Conservation (phyloP, 2,888 invertebrate species). For the Drosophila tripunctata region DNA sequence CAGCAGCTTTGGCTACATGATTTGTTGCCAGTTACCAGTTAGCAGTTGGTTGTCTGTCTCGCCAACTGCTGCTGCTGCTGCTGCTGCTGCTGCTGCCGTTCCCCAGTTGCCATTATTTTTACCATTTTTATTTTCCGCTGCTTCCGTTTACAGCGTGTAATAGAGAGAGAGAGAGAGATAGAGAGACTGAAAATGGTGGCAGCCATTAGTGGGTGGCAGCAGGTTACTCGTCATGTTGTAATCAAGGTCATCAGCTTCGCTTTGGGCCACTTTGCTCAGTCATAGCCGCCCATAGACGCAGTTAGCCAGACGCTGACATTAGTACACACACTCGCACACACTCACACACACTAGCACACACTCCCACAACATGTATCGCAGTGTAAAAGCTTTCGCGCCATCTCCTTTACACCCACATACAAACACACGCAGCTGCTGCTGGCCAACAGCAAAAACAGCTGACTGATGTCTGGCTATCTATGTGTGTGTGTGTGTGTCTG, state of each 20-base stretch:
- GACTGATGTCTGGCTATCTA: conserved; percentile 59
- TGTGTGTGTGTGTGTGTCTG: conserved; percentile 2
- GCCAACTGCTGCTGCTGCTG: conserved; percentile 4
- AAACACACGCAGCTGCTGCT: conserved; percentile 47
- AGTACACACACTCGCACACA: conserved; percentile 45
- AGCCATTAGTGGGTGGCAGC: not conserved
- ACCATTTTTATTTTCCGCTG: conserved; percentile 70
- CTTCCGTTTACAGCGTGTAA: conserved; percentile 34
- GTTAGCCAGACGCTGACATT: conserved; percentile 75
- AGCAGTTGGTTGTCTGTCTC: conserved; percentile 37
- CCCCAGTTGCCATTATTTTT: conserved; percentile 67
- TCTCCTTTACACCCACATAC: conserved; percentile 53
- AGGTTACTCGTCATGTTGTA: conserved; percentile 61
- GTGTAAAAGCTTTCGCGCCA: conserved; percentile 60
- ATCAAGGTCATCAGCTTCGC: conserved; percentile 75
- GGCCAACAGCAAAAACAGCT: conserved; percentile 68
- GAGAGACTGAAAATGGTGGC: not conserved
- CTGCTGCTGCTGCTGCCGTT: conserved; percentile 24
- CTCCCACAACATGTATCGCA: conserved; percentile 10
- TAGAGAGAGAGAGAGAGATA: not conserved
- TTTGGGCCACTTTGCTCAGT: conserved; percentile 54
- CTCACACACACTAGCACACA: conserved; percentile 14
- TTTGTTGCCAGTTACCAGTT: conserved; percentile 61
- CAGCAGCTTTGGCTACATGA: conserved; percentile 53
- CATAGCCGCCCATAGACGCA: conserved; percentile 56